Conservation (phyloP, 1,140 invertebrate genomes). For the Cotesia glomerata region DNA sequence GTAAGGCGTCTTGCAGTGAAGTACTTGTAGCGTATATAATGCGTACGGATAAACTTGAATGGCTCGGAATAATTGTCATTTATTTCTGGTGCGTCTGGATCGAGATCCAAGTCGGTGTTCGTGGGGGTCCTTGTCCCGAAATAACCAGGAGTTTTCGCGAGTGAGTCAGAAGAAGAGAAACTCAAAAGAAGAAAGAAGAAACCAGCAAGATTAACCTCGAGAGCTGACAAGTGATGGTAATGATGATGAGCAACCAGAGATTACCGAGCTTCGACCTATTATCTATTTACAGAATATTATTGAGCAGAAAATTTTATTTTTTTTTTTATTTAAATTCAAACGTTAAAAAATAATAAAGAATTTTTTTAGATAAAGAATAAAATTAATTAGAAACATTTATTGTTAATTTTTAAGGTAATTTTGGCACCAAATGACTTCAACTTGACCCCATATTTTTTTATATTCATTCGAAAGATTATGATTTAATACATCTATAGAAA, state of each 20-base stretch:
- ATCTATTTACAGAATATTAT: too few relatives aligned
- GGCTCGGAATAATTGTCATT: slow-evolving; percentile 19
- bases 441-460: too few relatives aligned
- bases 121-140: slow-evolving; percentile 28
- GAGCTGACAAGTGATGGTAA: not conserved
- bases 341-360: too few relatives aligned
- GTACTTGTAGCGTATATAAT: not conserved
- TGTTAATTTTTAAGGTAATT: too few relatives aligned
- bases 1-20: not conserved
- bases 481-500: too few relatives aligned
- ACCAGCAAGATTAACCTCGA: not conserved
- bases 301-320: too few relatives aligned
- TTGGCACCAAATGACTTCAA: too few relatives aligned
- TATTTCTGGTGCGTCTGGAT: slow-evolving; percentile 22
- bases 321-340: too few relatives aligned
- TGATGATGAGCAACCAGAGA: not conserved
- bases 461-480: too few relatives aligned
- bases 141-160: slow-evolving; percentile 25
- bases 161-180: slow-evolving; percentile 16
- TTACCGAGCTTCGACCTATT: too few relatives aligned
- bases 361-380: too few relatives aligned
- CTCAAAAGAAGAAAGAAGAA: not conserved
- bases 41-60: slow-evolving; percentile 12
- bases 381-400: too few relatives aligned
- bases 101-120: slow-evolving; percentile 10